Base-by-base conservation (phyloP, 2,113 vertebrate species). In the Chaetura pelagica region DNA sequence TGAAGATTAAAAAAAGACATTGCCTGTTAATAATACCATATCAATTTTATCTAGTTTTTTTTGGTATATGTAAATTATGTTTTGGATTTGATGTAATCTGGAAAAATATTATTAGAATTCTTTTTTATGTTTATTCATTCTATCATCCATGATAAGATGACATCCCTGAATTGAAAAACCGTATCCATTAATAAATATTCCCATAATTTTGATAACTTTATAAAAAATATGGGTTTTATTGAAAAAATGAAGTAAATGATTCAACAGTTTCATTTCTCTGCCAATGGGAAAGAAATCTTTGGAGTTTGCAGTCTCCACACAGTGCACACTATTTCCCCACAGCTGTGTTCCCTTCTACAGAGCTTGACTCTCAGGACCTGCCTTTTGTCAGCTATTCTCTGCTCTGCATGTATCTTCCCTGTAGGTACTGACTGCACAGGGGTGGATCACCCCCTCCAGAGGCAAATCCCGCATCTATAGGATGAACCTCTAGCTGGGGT, bases 101-200 rank as follows among this genome's bases (percentile, higher is more conserved):
- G 77, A 96, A 93, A 95, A 84, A 79, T 86, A 69, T 80, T 23
- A 96, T 92, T 54, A 95, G 93, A 96, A 85, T 80, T 29, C 12
- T 84, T 93, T 95, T 48, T 48, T 21, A 76, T 84, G 46, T 87
- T 97, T 93, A 69, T 95, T 97, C 54, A 80, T 93, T 97, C 68
- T 87, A 64, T 94, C 88, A 83, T 61, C 57, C 69, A 23, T 82
- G 61, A 96, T 94, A 96, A 97, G 59, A 90, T 96, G 92, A 91
- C 62, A 93, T 90, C 79, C 87, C 63, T 58, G 46, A 95, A 93
- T 27, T 89, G 82, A 88, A 94, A 88, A 93, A 24, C 61, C 34
- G 26, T 66, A 90, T 96, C 95, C 61, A 89, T 95, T 91, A 94
- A 95, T 91, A 97, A 96, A 96, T 92, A 90, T 40, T 93, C 62